A percentile compares a stretch with the other conserved stretches of the same genome.
These are phyloP conservation scores for Trachelus tabidus DNA, from an alignment of 2,888 invertebrate genomes.

Conservation along the genomic window DNA sequence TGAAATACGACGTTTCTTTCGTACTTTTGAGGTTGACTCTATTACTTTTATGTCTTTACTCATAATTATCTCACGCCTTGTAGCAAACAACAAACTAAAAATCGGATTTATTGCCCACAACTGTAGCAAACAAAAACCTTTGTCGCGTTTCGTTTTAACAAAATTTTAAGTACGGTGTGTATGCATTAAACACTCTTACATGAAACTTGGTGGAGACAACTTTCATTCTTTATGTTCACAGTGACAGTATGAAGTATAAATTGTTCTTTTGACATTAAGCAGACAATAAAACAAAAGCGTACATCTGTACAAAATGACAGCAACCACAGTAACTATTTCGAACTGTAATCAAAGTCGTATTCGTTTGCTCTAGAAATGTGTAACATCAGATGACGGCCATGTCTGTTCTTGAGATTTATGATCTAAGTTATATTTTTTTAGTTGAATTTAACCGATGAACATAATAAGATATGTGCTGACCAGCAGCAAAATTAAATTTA, in stretches of 20 bases:
- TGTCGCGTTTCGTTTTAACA: background rate
- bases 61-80: background rate
- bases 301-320: background rate
- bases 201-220: background rate
- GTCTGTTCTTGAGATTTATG: background rate
- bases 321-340: background rate
- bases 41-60: background rate
- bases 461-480: background rate
- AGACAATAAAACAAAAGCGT: background rate
- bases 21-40: background rate
- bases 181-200: background rate
- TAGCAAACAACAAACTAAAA: background rate
- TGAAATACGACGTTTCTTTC: background rate
- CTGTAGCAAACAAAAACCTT: background rate
- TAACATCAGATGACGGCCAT: background rate
- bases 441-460: background rate
- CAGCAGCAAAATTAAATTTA: background rate
- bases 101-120: background rate
- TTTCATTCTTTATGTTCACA: background rate
- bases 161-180: background rate
- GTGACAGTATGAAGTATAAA: background rate
- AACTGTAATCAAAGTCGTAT: background rate
- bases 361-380: background rate
- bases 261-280: background rate
- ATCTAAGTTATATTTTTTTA: background rate